Base-by-base conservation (phyloP, 2,797 vertebrate species). In the Propithecus deckenii region DNA sequence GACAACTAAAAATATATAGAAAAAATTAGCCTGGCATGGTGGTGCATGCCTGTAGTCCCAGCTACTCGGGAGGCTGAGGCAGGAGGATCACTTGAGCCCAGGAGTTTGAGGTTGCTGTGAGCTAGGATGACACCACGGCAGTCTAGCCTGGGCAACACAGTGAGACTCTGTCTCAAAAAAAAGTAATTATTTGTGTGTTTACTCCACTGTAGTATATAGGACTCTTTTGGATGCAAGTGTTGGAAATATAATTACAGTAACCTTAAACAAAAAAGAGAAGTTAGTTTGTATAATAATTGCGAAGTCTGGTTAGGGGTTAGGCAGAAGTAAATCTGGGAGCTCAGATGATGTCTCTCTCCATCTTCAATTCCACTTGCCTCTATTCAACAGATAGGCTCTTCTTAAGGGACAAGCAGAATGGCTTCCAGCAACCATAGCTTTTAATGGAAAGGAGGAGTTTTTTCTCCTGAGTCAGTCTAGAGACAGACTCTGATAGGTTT, bases 221-320 rank as follows among this genome's bases (percentile, higher is more conserved):
- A 95, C n/a, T 88, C 12, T 93, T 67, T 92, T 46, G 43, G 48
- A 74, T 93, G 14, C 69, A 89, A 61, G 28, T 75, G 46, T 88
- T 79, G 9, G 41, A 90, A 95, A 89, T 91, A 80, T 14, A 86
- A 76, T 94, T 94, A 41, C 83, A 52, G 61, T 93, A 65, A 87
- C 25, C 18, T 35, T 71, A 71, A 86, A 52, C 52, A 35, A 90
- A 83, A 86, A 52, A 95, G 43, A 74, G n/a, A 95, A 63, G 50
- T 81, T 86, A 95, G n/a, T 92, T 85, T 65, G 61, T 13, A 41
- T 71, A 50, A n/a, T 86, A 81, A 84, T 63, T 87, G 50, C 63
- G 43, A 96, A 84, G 12, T 67, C 71, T 93, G 22, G 13, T 43
- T 84, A 83, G 41, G 22, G 43, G 78, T 92, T 18, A 80, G 43